Evolutionary conservation across 2,888 invertebrate genomes (phyloP), one percentile per base, ranked within the genome.

Genomic region (Aethes cnicana): DNA sequence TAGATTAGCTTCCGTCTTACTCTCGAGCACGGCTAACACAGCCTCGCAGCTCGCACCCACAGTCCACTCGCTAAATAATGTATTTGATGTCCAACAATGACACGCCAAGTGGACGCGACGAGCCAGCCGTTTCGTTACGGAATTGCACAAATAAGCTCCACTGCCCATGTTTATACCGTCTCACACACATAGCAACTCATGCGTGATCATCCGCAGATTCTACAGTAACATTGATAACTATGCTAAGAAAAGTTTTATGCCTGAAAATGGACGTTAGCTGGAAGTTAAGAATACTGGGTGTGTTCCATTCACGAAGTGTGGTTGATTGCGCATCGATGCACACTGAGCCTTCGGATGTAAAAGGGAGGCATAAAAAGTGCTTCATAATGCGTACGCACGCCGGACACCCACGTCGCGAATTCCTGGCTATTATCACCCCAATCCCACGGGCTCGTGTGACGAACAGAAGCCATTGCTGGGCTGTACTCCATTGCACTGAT

Each of bases 391-490:
- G 68, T 64, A 68, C 66, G 70, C 67, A 70, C 63, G 68, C 62
- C 66, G 87, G 78, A 88, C 88, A 88, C 88, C 88, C 88, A 89
- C 88, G 88, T 81, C 53, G 88, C 76, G 48, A 74, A 79, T 77
- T 77, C 74, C 60, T 70, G 64, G 58, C 77, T 77, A 80, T 84
- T 82, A 84, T 81, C 71, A 59, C 58, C 61, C 53, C 66, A 72
- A 73, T 87, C 86, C 78, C 87, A 87, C 85, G 86, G 84, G 82
- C 77, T 87, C 85, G 65, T 72, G 74, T 86, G 72, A 77, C 85
- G 67, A 61, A 74, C 82, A 76, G 84, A 81, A 82, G 83, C 82
- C 79, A 74, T 68, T 64, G 64, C 66, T 72, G 79, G 86, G 81
- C 83, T 81, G 72, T 72, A 67, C 72, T 58, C 58, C 52, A 55